Evolutionary conservation across 2,888 invertebrate genomes (phyloP).

Genomic region (Dendrolimus houi): DNA sequence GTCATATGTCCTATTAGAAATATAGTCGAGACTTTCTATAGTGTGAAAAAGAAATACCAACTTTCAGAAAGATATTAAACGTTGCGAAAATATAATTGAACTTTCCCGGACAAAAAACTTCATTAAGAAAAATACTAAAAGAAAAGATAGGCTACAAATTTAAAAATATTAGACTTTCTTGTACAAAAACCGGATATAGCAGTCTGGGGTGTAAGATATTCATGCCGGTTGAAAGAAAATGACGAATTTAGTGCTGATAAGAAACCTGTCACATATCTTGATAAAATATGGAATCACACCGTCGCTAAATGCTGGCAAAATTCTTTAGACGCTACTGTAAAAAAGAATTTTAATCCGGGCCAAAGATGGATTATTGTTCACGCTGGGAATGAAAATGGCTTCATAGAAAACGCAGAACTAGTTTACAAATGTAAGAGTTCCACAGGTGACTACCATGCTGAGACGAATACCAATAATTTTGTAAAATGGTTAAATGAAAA

Average conservation of each 20-base stretch:
- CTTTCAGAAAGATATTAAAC: too few relatives aligned
- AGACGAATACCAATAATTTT: conserved; percentile 14
- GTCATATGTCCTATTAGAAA: too few relatives aligned
- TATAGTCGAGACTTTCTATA: too few relatives aligned
- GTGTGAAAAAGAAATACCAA: too few relatives aligned
- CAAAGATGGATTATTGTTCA: conserved; percentile 15
- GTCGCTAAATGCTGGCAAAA: conserved; percentile 18
- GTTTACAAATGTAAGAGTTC: conserved; percentile 14
- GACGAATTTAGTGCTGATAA: conserved; percentile 13
- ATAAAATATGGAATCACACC: conserved; percentile 8
- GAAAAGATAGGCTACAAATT: too few relatives aligned
- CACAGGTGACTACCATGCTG: not conserved
- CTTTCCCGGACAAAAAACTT: too few relatives aligned
- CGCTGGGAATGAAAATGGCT: conserved; percentile 16
- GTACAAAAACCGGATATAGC: too few relatives aligned
- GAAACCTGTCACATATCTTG: conserved; percentile 17
- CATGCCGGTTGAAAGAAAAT: not conserved
- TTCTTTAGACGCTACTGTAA: conserved; percentile 9
- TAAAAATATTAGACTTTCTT: too few relatives aligned
- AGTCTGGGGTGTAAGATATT: too few relatives aligned
- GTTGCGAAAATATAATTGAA: too few relatives aligned
- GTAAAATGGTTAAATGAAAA: conserved; percentile 9
- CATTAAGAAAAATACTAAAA: too few relatives aligned
- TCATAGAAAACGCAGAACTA: conserved; percentile 12
- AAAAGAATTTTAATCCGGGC: conserved; percentile 11